Evolutionary conservation across 2,113 vertebrate genomes (phyloP).

Genomic region (Pelecanoides urinatrix): DNA sequence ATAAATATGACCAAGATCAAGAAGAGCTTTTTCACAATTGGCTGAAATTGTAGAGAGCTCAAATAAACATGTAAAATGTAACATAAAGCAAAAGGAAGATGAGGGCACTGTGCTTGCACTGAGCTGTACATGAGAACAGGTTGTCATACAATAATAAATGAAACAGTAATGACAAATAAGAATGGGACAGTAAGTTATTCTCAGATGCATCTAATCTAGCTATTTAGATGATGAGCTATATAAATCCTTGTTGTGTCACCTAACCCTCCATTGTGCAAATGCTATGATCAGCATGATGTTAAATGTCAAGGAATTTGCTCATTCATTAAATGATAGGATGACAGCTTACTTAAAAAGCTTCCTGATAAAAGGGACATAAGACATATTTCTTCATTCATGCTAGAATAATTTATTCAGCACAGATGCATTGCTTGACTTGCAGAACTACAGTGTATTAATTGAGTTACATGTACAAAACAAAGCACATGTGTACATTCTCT

Average conservation of each 20-base stretch:
- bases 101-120: neutral
- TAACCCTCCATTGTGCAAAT: neutral
- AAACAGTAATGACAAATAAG: neutral
- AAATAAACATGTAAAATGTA: neutral
- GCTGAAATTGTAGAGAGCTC: neutral
- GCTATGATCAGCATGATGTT: neutral
- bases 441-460: neutral
- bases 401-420: neutral
- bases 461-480: neutral
- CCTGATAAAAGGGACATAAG: neutral
- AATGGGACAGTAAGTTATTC: neutral
- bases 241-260: slow-evolving; percentile 6
- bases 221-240: neutral
- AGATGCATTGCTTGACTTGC: neutral
- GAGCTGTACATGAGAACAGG: neutral
- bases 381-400: neutral
- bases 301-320: neutral
- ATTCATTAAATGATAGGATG: neutral
- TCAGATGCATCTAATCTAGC: neutral
- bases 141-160: neutral
- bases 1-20: neutral
- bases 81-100: neutral
- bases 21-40: neutral
- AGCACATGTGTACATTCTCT: neutral
- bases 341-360: neutral